Evolutionary conservation across 2,113 vertebrate species (phyloP), one percentile per base, ranked within the genome.

Genomic region (Bujurquina vittata): DNA sequence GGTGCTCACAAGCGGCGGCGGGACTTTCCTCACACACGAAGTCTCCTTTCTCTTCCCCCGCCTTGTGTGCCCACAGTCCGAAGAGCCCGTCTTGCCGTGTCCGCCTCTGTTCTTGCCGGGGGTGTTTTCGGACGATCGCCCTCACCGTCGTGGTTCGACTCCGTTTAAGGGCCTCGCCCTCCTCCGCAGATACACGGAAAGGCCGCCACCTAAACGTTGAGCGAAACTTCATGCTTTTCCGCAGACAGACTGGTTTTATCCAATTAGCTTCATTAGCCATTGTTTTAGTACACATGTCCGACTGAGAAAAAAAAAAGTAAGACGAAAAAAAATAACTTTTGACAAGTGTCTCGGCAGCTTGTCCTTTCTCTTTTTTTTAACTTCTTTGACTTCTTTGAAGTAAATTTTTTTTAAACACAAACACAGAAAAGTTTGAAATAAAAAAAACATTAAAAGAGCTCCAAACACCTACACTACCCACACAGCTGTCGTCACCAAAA

Each of bases 231-330:
- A 31, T 11, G 40, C 4, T 65, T 86, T 67, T 74, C 4, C 54
- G 75, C 1, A 61, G 37, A 17, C 4, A 75, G 2, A 33, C 23
- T 0, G 22, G 1, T 23, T 88, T 78, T 0, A 46, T 3, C 10
- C 20, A 43, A n/a, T 87, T 87, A 0, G 79, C 7, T 3, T 17
- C 87, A 4, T 52, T 14, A 18, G 84, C 75, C 94, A 94, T 94
- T 0, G 14, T 77, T 15, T 88, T 75, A 0, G 74, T 0, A 65
- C 86, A 95, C 93, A 95, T 95, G 7, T 83, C 92, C 46, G 9
- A 78, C 43, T 2, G 4, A 69, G 69, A n/a, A 7, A 69, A 74
- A 23, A 7, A 0, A 10, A 7, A 7, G 1, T 1, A 1, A 7
- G 2, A 22, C 4, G 3, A 46, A 52, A 78, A 83, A 62, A 43